Conservation (phyloP, 2,797 vertebrate genomes). For the Periophthalmus magnuspinnatus region DNA sequence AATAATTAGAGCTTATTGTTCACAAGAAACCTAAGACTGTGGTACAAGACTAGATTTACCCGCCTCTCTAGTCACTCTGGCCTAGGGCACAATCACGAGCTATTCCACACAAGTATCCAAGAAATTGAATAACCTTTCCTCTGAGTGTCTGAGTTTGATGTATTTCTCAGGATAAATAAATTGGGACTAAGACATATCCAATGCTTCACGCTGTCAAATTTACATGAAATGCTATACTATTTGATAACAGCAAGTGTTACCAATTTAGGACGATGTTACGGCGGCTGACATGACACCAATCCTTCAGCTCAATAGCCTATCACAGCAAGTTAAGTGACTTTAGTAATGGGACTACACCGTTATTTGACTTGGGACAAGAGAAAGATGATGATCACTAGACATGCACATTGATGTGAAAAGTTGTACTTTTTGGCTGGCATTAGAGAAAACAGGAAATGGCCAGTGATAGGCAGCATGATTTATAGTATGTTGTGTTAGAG, state of each 20-base stretch:
- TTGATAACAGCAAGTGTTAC: background rate
- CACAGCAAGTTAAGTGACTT: background rate
- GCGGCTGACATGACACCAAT: background rate
- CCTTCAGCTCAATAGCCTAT: background rate
- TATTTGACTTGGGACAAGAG: background rate
- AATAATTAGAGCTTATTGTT: slow-evolving; percentile 32
- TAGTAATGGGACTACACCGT: background rate
- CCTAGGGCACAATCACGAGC: slow-evolving; percentile 69
- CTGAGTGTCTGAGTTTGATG: background rate
- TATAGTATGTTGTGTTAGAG: background rate
- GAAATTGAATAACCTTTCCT: slow-evolving; percentile 41
- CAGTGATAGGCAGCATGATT: slow-evolving; percentile 5
- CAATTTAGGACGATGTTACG: background rate
- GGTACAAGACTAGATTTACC: slow-evolving; percentile 45
- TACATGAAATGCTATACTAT: background rate
- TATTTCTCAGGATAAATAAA: background rate
- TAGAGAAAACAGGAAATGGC: slow-evolving; percentile 50
- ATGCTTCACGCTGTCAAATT: background rate
- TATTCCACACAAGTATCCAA: slow-evolving; percentile 55
- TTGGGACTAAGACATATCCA: background rate
- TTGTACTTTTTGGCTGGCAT: slow-evolving; percentile 6
- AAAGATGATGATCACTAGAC: background rate
- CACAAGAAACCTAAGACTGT: slow-evolving; percentile 56
- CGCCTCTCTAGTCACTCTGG: slow-evolving; percentile 48
- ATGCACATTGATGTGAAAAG: slow-evolving; percentile 23